A percentile compares a stretch with the other conserved stretches of the same genome.
Conservation (phyloP, 2,113 vertebrate species). For the Psilopsiagon aymara region DNA sequence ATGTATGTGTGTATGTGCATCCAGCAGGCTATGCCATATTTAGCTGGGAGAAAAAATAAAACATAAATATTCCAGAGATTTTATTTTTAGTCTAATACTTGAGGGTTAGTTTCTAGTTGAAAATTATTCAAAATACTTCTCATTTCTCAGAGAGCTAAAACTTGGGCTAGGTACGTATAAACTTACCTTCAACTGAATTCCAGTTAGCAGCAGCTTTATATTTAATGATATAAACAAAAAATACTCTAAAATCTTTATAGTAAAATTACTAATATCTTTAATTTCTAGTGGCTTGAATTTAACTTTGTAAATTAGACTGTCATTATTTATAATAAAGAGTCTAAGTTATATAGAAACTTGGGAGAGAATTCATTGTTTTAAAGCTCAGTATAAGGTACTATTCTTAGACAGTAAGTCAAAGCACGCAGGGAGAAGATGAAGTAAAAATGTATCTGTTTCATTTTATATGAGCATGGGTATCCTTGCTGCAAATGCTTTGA, state of each 20-base stretch:
- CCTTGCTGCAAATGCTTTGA: not conserved
- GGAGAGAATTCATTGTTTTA: not conserved
- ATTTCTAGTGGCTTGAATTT: not conserved
- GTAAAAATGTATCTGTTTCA: not conserved
- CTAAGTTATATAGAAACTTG: not conserved
- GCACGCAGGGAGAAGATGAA: not conserved
- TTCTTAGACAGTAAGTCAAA: not conserved
- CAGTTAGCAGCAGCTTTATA: not conserved
- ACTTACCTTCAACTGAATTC: not conserved
- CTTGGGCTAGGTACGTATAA: not conserved
- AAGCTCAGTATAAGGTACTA: not conserved
- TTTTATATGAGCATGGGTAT: not conserved
- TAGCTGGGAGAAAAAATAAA: slow-evolving; percentile 17
- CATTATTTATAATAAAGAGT: not conserved
- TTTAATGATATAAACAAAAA: not conserved
- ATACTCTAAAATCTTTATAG: not conserved
- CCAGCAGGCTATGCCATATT: not conserved
- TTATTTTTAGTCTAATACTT: slow-evolving; percentile 52
- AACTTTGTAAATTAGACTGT: not conserved
- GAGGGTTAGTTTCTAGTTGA: not conserved
- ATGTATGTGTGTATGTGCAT: not conserved
- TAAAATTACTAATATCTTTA: not conserved
- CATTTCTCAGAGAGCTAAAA: slow-evolving; percentile 13
- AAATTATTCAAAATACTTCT: slow-evolving; percentile 9
- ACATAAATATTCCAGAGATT: not conserved